A percentile compares a stretch with the other conserved stretches of the same genome.
phyloP scores from a whole-genome alignment of 1,140 invertebrate species.

The Drosophila ambigua region DNA sequence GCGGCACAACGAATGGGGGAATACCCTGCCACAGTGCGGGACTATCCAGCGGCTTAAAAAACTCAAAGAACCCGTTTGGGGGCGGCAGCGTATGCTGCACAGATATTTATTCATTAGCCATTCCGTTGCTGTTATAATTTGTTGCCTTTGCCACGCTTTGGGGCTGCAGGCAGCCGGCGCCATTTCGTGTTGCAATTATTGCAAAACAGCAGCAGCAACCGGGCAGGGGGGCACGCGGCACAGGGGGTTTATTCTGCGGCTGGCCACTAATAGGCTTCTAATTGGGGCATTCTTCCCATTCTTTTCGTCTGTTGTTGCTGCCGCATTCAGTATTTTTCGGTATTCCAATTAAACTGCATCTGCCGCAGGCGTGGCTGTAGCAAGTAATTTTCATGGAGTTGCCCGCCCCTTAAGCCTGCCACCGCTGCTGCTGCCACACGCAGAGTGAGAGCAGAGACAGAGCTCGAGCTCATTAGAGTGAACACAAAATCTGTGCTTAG shows the following conservation, averaged over 20 bases:
- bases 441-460: too few species aligned
- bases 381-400: slow-evolving; percentile 56
- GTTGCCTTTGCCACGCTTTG: slow-evolving; percentile 49
- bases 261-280: slow-evolving; percentile 70
- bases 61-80: slow-evolving; percentile 3
- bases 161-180: not conserved
- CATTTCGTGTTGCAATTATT: slow-evolving; percentile 44
- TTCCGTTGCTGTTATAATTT: slow-evolving; percentile 46
- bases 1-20: slow-evolving; percentile 5
- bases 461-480: slow-evolving; percentile 49
- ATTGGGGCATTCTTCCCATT: slow-evolving; percentile 42
- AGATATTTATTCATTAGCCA: slow-evolving; percentile 77
- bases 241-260: not conserved
- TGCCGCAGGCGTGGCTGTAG: slow-evolving; percentile 39
- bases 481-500: slow-evolving; percentile 47
- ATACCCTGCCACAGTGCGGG: not conserved
- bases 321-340: slow-evolving; percentile 36
- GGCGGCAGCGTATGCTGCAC: slow-evolving; percentile 3
- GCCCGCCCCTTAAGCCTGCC: not conserved
- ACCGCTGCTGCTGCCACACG: too few species aligned
- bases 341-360: slow-evolving; percentile 75
- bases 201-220: slow-evolving; percentile 17
- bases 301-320: slow-evolving; percentile 2
- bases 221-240: not conserved
- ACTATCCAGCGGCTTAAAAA: not conserved